These are phyloP conservation scores for Helostoma temminkii DNA, from an alignment of 2,797 vertebrate species.

Conservation along the genomic window DNA sequence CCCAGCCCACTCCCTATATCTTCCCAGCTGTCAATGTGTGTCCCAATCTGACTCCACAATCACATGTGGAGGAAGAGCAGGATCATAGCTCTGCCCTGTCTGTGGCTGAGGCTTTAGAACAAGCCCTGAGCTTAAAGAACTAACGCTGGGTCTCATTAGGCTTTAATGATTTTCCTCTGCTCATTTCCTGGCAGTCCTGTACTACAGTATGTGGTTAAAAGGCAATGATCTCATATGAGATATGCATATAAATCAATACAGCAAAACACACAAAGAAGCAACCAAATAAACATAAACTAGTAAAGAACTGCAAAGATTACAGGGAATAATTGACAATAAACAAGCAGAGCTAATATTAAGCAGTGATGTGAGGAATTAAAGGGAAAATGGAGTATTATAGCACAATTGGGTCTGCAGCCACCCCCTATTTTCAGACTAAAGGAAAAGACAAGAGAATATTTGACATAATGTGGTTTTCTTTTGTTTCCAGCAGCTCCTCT, in stretches of 20 bases:
- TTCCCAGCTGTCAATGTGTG: slow-evolving; percentile 63
- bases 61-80: slow-evolving; percentile 60
- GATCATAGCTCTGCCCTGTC: slow-evolving; percentile 42
- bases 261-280: slow-evolving; percentile 1
- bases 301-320: neutral
- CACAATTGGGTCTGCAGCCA: too few species aligned
- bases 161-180: slow-evolving; percentile 44
- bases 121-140: slow-evolving; percentile 41
- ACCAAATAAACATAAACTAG: slow-evolving; percentile 2
- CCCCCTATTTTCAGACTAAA: too few species aligned
- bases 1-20: slow-evolving; percentile 7
- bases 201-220: neutral
- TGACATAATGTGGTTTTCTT: slow-evolving; percentile 4
- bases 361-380: too few species aligned
- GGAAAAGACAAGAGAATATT: slow-evolving; percentile 20
- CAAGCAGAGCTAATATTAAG: too few species aligned
- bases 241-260: slow-evolving; percentile 13
- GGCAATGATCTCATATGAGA: neutral
- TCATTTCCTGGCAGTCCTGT: slow-evolving; percentile 23
- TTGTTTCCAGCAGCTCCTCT: slow-evolving; percentile 4
- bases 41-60: slow-evolving; percentile 53
- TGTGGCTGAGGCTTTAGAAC: slow-evolving; percentile 41
- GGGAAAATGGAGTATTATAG: too few species aligned
- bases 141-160: slow-evolving; percentile 35
- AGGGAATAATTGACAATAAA: too few species aligned